Evolutionary conservation across 1,140 invertebrate genomes (phyloP), one percentile per base, ranked within the genome.

Genomic region (Heliothis virescens): DNA sequence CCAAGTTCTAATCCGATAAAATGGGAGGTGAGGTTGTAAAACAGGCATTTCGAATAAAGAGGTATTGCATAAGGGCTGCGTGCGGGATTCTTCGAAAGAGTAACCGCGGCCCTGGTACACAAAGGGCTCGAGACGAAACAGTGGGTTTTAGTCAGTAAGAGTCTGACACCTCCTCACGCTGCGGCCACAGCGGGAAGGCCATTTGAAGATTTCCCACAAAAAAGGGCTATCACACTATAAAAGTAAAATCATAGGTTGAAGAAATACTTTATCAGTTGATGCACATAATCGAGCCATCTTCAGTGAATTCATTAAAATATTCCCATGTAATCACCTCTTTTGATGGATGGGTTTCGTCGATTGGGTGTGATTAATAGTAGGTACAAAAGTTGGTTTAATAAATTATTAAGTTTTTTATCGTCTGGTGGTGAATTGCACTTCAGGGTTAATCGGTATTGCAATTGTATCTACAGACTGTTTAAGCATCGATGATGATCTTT

Each of bases 281-380:
- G 50, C 26, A 57, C 15, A 72, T 72, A 57, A 72, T 60, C 57
- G 72, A 57, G 26, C 29, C 72, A 74, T 60, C 72, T 74, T 74
- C 29, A 12, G 18, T n/a, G 29, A 60, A 16, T 9, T 60, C 57
- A 74, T 74, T 59, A 74, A 74, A 55, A 72, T 72, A 57, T 72
- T 72, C 65, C 53, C 65, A n/a, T 50, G 16, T 65, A 65, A 65
- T 1, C 50, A 72, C 15, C 52, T 53, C 69, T 34, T 34, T 72
- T 72, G 69, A 72, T 57, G 52, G 69, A 72, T 72, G 26, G 21
- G 26, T 72, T 34, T 55, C 50, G 34, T 11, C 5, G 65, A 34
- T 47, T 16, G 62, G 21, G 16, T 55, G 34, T 72, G 69, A 55
- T 57, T 72, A 57, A 72, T 72, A 72, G 55, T 55, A n/a, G 16